Percentiles rank a stretch among this genome's conserved stretches.
phyloP scores from a whole-genome alignment of 1,140 invertebrate species.

The Drosophila elegans region DNA sequence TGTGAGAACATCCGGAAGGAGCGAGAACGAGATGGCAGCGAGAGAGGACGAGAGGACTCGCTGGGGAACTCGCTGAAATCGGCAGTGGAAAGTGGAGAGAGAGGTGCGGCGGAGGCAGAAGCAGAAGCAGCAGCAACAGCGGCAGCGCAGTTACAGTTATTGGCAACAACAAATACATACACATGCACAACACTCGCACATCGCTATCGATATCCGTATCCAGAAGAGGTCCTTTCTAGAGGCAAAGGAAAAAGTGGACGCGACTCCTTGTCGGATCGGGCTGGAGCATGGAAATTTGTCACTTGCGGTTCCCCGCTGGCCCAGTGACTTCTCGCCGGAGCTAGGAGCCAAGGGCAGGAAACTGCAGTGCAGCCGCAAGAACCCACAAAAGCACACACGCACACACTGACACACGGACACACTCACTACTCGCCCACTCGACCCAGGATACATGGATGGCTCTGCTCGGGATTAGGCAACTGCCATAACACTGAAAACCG shows the following conservation, averaged over 20 bases:
- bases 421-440: background rate
- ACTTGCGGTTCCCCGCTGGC: background rate
- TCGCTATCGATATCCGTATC: conserved; percentile 25
- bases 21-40: background rate
- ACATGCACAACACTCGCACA: conserved; percentile 14
- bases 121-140: conserved; percentile 45
- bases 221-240: conserved; percentile 22
- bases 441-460: conserved; percentile 7
- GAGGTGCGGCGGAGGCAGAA: background rate
- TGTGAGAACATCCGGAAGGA: conserved; percentile 6
- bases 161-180: conserved; percentile 46
- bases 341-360: background rate
- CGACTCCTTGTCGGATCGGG: background rate
- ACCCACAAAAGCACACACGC: background rate
- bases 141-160: conserved; percentile 46
- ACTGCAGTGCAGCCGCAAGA: background rate
- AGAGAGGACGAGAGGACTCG: conserved; percentile 6
- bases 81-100: too few species aligned
- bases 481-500: conserved; percentile 1
- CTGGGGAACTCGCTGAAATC: conserved; percentile 10
- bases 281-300: conserved; percentile 11
- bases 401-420: conserved; percentile 1
- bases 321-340: background rate
- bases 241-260: conserved; percentile 1
- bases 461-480: conserved; percentile 40